Percentiles rank a stretch among this genome's conserved stretches.
phyloP scores from a whole-genome alignment of 1,140 invertebrate species.

The Penaeus chinensis region DNA sequence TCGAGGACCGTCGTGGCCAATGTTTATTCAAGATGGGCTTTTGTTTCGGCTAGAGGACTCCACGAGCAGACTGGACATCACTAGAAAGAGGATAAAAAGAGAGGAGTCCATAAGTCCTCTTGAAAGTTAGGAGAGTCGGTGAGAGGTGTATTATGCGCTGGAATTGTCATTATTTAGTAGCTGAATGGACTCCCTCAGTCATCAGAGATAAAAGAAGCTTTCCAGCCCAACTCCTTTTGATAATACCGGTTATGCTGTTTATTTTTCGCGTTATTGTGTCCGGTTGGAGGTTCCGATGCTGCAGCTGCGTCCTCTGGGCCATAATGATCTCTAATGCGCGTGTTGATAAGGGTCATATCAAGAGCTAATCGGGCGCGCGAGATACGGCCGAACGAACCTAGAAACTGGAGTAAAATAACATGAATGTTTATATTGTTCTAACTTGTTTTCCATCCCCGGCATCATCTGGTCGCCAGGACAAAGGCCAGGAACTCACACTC shows the following conservation, averaged over 20 bases:
- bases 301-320: background rate
- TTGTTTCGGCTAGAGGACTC: conserved; percentile 41
- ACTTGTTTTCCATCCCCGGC: no score
- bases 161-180: conserved; percentile 41
- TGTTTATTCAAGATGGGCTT: conserved; percentile 38
- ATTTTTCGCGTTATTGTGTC: background rate
- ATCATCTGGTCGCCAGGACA: no score
- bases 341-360: no score
- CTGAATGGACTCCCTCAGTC: conserved; percentile 32
- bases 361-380: no score
- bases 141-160: conserved; percentile 36
- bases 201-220: conserved; percentile 20
- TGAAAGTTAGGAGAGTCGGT: conserved; percentile 39
- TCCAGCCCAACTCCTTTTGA: conserved; percentile 47
- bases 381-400: no score
- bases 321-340: no score
- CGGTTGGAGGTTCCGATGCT: background rate
- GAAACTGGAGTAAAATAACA: no score
- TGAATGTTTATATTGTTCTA: no score
- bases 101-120: conserved; percentile 46
- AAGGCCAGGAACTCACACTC: no score
- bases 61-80: conserved; percentile 48
- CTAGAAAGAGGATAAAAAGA: conserved; percentile 27
- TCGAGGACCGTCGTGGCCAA: background rate
- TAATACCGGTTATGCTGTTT: conserved; percentile 32